Percentiles rank a stretch among this genome's conserved stretches.
Conservation (phyloP, 2,113 vertebrate genomes). For the Leptobrachium ailaonicum region DNA sequence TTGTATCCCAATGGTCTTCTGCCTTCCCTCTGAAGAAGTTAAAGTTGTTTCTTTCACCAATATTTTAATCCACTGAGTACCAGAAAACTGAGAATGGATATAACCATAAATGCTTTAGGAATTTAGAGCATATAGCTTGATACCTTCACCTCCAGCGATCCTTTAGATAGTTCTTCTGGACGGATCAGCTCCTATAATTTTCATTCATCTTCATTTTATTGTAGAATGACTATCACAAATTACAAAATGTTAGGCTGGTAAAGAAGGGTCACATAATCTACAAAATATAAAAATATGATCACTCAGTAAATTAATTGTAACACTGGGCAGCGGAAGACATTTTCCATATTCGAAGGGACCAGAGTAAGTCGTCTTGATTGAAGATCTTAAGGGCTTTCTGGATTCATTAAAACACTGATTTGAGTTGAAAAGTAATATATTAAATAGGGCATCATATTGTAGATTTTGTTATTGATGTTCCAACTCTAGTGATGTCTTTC, state of each 20-base stretch:
- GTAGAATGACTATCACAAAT: not conserved
- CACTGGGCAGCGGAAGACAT: slow-evolving; percentile 3
- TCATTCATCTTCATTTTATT: not conserved
- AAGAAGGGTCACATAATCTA: not conserved
- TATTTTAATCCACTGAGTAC: not conserved
- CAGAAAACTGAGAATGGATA: not conserved
- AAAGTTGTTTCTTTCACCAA: not conserved
- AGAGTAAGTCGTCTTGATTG: not conserved
- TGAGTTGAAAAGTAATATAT: slow-evolving; percentile 1
- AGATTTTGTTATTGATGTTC: not conserved
- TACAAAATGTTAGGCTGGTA: not conserved
- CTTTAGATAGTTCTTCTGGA: not conserved
- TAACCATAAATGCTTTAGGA: not conserved
- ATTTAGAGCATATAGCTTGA: not conserved
- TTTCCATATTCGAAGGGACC: not conserved
- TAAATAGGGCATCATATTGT: not conserved
- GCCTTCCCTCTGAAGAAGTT: too few relatives aligned
- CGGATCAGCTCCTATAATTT: not conserved
- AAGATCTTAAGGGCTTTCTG: not conserved
- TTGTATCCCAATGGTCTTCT: too few relatives aligned
- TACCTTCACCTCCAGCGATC: slow-evolving; percentile 13
- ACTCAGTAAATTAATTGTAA: not conserved
- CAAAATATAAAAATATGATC: not conserved
- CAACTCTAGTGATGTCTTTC: slow-evolving; percentile 1
- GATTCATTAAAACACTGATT: not conserved